Conservation (phyloP, 1,140 invertebrate genomes). For the Cydia fagiglandana region DNA sequence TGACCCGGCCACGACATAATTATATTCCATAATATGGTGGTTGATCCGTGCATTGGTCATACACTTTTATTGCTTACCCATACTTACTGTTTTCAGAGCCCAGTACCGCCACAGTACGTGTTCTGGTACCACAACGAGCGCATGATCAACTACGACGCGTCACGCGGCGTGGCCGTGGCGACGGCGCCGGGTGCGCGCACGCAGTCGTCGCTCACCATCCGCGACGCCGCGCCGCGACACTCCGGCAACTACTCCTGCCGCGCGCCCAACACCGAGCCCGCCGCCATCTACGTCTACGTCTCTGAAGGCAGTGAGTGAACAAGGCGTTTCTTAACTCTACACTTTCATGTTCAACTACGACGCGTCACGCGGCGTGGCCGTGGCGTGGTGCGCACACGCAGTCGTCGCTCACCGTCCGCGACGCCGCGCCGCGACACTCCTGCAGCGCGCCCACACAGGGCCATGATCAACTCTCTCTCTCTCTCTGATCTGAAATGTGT, state of each 20-base stretch:
- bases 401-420: too few species aligned
- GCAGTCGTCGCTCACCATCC: conserved; percentile 89
- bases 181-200: conserved; percentile 90
- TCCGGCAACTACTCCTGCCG: conserved; percentile 95
- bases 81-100: conserved; percentile 82
- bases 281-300: conserved; percentile 93
- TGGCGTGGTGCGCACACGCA: too few species aligned
- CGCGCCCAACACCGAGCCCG: conserved; percentile 92
- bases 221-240: conserved; percentile 88
- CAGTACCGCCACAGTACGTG: conserved; percentile 92
- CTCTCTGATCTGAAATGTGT: too few species aligned
- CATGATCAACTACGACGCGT: conserved; percentile 94
- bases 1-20: too few species aligned
- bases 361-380: too few species aligned
- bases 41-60: too few species aligned
- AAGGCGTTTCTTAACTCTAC: neutral
- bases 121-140: conserved; percentile 95
- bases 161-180: conserved; percentile 89
- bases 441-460: too few species aligned
- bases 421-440: too few species aligned
- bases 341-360: too few species aligned
- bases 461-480: too few species aligned
- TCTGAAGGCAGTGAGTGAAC: conserved; percentile 87
- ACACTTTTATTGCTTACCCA: too few species aligned
- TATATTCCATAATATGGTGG: too few species aligned